phyloP scores from a whole-genome alignment of 2,797 vertebrate species.

The Cyclopterus lumpus region DNA sequence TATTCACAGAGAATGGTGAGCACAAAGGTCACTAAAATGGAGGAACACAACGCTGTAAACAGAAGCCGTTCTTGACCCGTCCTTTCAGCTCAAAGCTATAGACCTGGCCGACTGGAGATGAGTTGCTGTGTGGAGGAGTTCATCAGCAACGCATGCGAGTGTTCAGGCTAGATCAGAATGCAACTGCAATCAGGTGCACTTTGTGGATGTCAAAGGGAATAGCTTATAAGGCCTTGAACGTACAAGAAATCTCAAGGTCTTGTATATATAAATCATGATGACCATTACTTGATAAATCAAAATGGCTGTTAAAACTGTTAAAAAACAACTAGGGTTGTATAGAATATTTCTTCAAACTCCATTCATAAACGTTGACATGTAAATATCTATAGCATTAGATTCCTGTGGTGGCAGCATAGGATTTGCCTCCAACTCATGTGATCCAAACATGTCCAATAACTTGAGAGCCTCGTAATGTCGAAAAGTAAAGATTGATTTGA shows the following conservation, averaged over 20 bases:
- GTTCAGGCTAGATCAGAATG: background rate
- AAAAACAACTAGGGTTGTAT: background rate
- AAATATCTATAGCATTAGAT: background rate
- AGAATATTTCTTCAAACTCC: background rate
- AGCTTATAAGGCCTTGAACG: conserved; percentile 11
- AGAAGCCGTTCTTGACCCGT: conserved; percentile 51
- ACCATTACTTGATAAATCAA: background rate
- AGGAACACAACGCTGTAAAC: conserved; percentile 40
- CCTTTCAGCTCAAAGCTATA: conserved; percentile 37
- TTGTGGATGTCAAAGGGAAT: conserved; percentile 1
- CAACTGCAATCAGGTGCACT: background rate
- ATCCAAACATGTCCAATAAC: no score
- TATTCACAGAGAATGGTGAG: conserved; percentile 25
- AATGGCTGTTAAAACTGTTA: background rate
- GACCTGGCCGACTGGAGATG: conserved; percentile 30
- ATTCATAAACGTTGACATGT: background rate
- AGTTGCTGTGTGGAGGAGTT: conserved; percentile 18
- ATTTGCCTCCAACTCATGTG: no score
- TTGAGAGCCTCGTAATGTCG: no score
- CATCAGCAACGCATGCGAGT: conserved; percentile 5
- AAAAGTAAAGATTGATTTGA: no score
- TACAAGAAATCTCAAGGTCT: background rate
- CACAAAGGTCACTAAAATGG: conserved; percentile 35
- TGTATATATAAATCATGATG: background rate
- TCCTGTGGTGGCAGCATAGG: no score